Conservation (phyloP, 2,797 vertebrate genomes). For the Gallinago nigripennis region DNA sequence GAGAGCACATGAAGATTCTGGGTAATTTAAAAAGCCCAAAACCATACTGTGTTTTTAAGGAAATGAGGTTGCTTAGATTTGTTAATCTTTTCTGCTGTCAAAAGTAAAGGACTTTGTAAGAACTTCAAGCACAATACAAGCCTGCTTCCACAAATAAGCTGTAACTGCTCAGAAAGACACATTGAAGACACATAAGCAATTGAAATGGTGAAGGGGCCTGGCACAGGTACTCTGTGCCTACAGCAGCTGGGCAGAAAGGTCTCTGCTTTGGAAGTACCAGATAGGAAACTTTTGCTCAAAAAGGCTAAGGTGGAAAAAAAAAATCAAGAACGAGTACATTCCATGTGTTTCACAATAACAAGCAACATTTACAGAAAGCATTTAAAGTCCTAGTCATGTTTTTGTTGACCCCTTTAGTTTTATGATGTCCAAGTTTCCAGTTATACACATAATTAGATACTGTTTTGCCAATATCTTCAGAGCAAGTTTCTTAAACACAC, state of each 20-base stretch:
- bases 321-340: background rate
- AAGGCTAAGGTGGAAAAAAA: background rate
- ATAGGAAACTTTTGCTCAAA: background rate
- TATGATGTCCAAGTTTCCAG: background rate
- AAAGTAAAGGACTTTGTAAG: background rate
- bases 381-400: background rate
- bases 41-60: background rate
- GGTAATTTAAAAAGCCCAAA: background rate
- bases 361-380: background rate
- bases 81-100: background rate
- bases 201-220: background rate
- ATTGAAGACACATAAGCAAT: background rate
- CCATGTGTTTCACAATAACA: background rate
- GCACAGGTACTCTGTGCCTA: background rate
- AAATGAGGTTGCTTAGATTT: background rate
- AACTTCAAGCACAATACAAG: background rate
- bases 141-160: background rate
- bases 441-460: background rate
- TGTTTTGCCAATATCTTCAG: background rate
- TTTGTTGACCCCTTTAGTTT: background rate
- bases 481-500: background rate
- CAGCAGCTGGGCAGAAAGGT: background rate
- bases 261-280: background rate
- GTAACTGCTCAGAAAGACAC: background rate
- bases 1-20: accelerated